These are phyloP conservation scores for Grapholita molesta DNA, from an alignment of 1,140 invertebrate genomes.

Conservation along the genomic window DNA sequence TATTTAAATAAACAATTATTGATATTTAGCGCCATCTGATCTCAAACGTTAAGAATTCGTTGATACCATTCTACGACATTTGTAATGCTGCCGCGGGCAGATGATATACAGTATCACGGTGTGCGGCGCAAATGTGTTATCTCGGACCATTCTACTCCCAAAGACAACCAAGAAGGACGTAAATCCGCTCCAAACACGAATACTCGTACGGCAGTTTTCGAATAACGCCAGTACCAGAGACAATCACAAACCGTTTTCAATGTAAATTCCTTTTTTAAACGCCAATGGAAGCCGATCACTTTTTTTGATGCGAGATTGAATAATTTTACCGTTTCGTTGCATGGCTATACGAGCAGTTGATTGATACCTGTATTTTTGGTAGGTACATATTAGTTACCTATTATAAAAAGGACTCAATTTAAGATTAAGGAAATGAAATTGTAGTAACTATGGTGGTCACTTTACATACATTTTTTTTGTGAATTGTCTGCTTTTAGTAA, in stretches of 20 bases:
- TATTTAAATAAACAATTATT: neutral
- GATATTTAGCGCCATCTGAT: neutral
- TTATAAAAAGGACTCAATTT: too few relatives aligned
- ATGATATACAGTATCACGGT: constrained; percentile 41
- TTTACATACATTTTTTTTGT: too few relatives aligned
- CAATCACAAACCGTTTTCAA: constrained; percentile 14
- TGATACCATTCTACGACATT: constrained; percentile 3
- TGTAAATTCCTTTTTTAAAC: constrained; percentile 15
- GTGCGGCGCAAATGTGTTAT: constrained; percentile 45
- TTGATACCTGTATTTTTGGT: neutral
- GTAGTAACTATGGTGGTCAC: too few relatives aligned
- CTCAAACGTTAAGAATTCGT: neutral
- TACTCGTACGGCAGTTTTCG: neutral
- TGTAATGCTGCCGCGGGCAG: constrained; percentile 25
- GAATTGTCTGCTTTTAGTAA: too few relatives aligned
- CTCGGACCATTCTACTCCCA: constrained; percentile 31
- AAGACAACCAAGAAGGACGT: constrained; percentile 27
- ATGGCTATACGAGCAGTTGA: neutral
- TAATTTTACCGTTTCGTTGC: neutral
- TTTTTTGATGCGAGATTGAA: constrained; percentile 13
- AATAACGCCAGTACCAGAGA: neutral
- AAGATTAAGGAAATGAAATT: too few relatives aligned
- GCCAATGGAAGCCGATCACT: constrained; percentile 10
- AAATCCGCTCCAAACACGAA: neutral
- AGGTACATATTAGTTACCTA: too few relatives aligned